Conservation (phyloP, 2,888 invertebrate genomes). For the Tryphoninae sp. region DNA sequence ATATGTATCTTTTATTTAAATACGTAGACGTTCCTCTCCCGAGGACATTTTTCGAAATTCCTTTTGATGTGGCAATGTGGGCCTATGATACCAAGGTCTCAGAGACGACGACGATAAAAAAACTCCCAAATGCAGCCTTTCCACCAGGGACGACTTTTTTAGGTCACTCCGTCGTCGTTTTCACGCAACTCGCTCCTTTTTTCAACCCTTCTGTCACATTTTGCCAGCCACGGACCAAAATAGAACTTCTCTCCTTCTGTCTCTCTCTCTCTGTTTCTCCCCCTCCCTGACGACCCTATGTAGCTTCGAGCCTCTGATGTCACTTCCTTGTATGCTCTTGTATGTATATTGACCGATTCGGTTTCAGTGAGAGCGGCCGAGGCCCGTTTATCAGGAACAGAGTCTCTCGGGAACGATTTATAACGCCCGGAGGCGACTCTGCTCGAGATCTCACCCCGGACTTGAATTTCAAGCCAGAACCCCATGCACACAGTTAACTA, state of each 20-base stretch:
- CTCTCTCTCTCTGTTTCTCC: not conserved
- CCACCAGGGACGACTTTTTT: constrained; percentile 26
- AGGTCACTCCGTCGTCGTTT: constrained; percentile 45
- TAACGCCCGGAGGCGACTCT: constrained; percentile 32
- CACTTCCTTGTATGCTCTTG: constrained; percentile 14
- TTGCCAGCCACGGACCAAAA: constrained; percentile 33
- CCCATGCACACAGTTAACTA: constrained; percentile 9
- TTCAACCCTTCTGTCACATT: not conserved
- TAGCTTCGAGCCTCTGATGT: constrained; percentile 14
- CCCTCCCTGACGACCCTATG: constrained; percentile 4
- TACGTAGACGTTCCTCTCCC: not conserved
- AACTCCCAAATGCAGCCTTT: constrained; percentile 34
- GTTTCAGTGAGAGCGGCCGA: constrained; percentile 14
- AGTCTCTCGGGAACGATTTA: constrained; percentile 16
- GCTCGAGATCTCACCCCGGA: constrained; percentile 11
- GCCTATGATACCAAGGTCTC: constrained; percentile 40
- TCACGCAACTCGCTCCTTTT: constrained; percentile 14
- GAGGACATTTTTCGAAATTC: constrained; percentile 47
- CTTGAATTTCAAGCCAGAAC: constrained; percentile 5
- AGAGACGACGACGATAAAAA: constrained; percentile 15
- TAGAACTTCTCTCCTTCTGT: constrained; percentile 22
- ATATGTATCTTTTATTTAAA: not conserved
- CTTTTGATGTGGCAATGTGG: constrained; percentile 42
- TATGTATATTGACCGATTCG: constrained; percentile 44
- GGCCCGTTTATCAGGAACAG: constrained; percentile 24